Conservation (phyloP, 2,888 invertebrate species). For the Meta bourneti region DNA sequence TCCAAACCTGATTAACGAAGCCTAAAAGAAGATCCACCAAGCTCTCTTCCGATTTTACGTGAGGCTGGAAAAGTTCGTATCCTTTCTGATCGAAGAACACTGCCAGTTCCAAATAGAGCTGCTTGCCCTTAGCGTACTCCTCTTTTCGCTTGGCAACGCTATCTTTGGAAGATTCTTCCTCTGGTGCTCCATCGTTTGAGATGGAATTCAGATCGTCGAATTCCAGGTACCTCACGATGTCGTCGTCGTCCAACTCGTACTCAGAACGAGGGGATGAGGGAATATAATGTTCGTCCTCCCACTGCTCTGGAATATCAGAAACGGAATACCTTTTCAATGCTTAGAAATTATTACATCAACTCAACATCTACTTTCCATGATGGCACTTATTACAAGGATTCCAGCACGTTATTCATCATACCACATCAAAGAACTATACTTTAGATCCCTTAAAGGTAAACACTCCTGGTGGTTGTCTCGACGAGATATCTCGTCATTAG, state of each 20-base stretch:
- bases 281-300: conserved; percentile 70
- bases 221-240: conserved; percentile 63
- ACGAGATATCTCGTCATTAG: no score
- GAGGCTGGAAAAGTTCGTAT: conserved; percentile 87
- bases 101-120: conserved; percentile 84
- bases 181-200: not conserved
- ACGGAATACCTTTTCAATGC: not conserved
- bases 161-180: conserved; percentile 6
- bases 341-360: no score
- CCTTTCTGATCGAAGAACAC: conserved; percentile 88
- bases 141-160: conserved; percentile 25
- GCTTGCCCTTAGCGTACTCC: conserved; percentile 31
- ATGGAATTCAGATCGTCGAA: conserved; percentile 52
- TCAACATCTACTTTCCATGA: no score
- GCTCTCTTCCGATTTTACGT: conserved; percentile 85
- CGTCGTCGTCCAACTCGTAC: conserved; percentile 71
- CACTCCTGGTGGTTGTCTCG: no score
- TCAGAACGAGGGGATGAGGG: conserved; percentile 67
- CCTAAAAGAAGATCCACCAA: conserved; percentile 89
- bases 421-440: no score
- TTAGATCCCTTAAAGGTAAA: no score
- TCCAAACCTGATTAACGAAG: conserved; percentile 86
- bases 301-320: conserved; percentile 16
- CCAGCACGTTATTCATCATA: no score
- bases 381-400: no score